Evolutionary conservation across 2,797 vertebrate genomes (phyloP).

Genomic region (Sebastes itinus): DNA sequence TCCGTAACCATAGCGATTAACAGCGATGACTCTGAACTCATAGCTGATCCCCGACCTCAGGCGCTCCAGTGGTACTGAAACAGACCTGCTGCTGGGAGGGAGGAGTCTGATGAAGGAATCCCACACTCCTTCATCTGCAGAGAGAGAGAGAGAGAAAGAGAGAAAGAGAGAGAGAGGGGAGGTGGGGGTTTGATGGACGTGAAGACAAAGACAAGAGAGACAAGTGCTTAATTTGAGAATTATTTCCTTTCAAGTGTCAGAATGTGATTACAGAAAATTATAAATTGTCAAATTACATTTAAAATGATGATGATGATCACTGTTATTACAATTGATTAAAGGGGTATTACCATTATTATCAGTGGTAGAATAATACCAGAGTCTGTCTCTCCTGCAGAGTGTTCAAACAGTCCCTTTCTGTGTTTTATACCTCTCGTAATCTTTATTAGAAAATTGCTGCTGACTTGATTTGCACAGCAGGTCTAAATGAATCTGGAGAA

Average conservation of each 20-base stretch:
- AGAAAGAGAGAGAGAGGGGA: background rate
- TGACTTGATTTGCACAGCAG: constrained; percentile 63
- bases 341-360: constrained; percentile 8
- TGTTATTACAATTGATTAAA: constrained; percentile 39
- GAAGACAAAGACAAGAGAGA: background rate
- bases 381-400: constrained; percentile 28
- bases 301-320: constrained; percentile 20
- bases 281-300: constrained; percentile 14
- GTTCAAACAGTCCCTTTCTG: constrained; percentile 8
- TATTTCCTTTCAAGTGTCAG: constrained; percentile 16
- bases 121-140: constrained; percentile 94
- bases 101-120: constrained; percentile 92
- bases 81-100: constrained; percentile 87
- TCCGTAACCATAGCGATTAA: constrained; percentile 92
- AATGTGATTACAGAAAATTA: constrained; percentile 25
- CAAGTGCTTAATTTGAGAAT: background rate
- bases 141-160: background rate
- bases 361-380: constrained; percentile 13
- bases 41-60: constrained; percentile 93
- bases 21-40: constrained; percentile 93
- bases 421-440: constrained; percentile 33
- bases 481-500: constrained; percentile 41
- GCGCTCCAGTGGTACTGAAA: constrained; percentile 87
- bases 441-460: constrained; percentile 58
- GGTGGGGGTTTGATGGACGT: background rate